Percentiles rank a stretch among this genome's conserved stretches.
Conservation (phyloP, 2,797 vertebrate species). For the Mastacembelus armatus region DNA sequence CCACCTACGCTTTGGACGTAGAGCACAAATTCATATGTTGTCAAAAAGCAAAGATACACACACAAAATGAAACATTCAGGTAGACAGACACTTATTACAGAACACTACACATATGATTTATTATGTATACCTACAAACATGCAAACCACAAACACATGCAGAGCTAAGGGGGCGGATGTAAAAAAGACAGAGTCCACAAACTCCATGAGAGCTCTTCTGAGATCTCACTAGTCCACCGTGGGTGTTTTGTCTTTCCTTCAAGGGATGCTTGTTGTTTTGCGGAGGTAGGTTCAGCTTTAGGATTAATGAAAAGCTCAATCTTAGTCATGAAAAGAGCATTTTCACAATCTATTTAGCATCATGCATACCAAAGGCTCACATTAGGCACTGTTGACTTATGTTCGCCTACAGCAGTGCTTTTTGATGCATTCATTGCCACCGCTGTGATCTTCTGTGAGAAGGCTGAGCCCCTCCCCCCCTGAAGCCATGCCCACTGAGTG, state of each 20-base stretch:
- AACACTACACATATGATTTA: constrained; percentile 34
- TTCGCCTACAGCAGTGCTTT: constrained; percentile 77
- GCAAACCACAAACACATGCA: constrained; percentile 57
- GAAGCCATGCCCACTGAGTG: constrained; percentile 67
- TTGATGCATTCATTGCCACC: constrained; percentile 74
- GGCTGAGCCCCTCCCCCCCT: constrained; percentile 66
- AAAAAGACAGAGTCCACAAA: constrained; percentile 63
- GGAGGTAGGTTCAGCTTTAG: constrained; percentile 82
- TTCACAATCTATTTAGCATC: constrained; percentile 84
- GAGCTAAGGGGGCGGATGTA: constrained; percentile 61
- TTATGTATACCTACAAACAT: constrained; percentile 47
- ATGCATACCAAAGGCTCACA: constrained; percentile 79
- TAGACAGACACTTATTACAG: constrained; percentile 31
- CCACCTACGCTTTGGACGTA: constrained; percentile 68
- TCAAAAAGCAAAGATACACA: constrained; percentile 26
- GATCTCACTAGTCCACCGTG: constrained; percentile 76
- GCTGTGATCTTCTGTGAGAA: constrained; percentile 79
- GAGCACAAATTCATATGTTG: constrained; percentile 38
- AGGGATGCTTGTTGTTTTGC: constrained; percentile 83
- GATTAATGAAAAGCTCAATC: constrained; percentile 87
- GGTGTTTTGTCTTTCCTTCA: constrained; percentile 82
- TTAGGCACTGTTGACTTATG: constrained; percentile 79
- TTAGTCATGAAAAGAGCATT: constrained; percentile 83
- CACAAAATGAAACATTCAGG: constrained; percentile 30
- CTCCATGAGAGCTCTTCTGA: constrained; percentile 74